These are phyloP conservation scores for Lasioglossum baleicum DNA, from an alignment of 1,140 invertebrate genomes.

Conservation along the genomic window DNA sequence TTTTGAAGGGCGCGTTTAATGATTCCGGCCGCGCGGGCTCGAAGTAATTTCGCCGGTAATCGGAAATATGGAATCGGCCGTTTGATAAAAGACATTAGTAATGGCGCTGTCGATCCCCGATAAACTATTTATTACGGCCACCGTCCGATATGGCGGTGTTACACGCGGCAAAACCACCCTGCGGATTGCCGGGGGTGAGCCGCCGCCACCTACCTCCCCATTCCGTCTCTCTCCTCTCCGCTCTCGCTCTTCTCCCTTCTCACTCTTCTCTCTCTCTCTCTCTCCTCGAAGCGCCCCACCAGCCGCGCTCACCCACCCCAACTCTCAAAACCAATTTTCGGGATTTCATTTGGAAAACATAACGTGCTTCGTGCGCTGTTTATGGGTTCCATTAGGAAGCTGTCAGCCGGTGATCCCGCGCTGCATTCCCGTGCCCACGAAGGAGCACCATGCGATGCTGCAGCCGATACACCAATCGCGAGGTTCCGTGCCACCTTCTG, in stretches of 20 bases:
- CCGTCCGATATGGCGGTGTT: slow-evolving; percentile 20
- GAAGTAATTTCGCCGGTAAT: slow-evolving; percentile 26
- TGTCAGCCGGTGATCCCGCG: slow-evolving; percentile 78
- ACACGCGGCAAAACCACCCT: slow-evolving; percentile 12
- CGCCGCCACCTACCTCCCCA: neutral
- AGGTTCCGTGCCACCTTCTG: slow-evolving; percentile 52
- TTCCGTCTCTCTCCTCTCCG: no score
- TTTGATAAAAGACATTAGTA: slow-evolving; percentile 44
- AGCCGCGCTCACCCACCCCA: neutral
- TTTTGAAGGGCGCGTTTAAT: slow-evolving; percentile 11
- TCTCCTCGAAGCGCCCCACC: no score
- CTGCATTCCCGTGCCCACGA: slow-evolving; percentile 64
- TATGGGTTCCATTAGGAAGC: slow-evolving; percentile 80
- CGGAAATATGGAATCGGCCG: slow-evolving; percentile 39
- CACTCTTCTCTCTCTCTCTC: no score
- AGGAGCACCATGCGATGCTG: slow-evolving; percentile 47
- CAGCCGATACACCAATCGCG: slow-evolving; percentile 46
- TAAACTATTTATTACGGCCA: slow-evolving; percentile 46
- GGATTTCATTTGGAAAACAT: slow-evolving; percentile 80
- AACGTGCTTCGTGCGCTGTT: slow-evolving; percentile 78
- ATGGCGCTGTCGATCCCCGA: slow-evolving; percentile 32
- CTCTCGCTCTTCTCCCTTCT: no score
- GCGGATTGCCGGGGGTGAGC: slow-evolving; percentile 13
- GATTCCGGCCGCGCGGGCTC: neutral
- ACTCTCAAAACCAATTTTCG: slow-evolving; percentile 75